Conservation (phyloP, 2,797 vertebrate species). For the Neosalanx taihuensis region DNA sequence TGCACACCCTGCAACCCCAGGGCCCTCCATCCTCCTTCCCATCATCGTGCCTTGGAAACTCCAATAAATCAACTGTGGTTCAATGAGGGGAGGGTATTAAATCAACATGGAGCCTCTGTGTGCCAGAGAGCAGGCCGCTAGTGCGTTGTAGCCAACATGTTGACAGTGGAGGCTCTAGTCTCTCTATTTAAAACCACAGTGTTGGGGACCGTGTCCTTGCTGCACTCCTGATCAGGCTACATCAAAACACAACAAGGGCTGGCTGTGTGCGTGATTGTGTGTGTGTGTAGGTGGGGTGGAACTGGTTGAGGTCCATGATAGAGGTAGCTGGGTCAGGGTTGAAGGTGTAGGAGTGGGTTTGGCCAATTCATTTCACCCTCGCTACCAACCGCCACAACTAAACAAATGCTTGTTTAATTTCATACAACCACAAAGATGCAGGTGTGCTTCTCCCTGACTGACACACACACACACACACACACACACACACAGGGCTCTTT, state of each 20-base stretch:
- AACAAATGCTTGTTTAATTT: neutral
- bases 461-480: slow-evolving; percentile 11
- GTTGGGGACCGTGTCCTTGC: slow-evolving; percentile 34
- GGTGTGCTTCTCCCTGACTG: slow-evolving; percentile 24
- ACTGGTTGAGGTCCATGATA: too few relatives aligned
- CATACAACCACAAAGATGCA: slow-evolving; percentile 17
- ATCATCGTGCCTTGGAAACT: slow-evolving; percentile 14
- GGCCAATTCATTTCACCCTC: slow-evolving; percentile 20
- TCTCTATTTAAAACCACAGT: slow-evolving; percentile 33
- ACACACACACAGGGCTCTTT: slow-evolving; percentile 32
- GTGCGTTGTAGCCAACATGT: neutral
- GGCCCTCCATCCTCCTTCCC: neutral
- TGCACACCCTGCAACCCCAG: slow-evolving; percentile 9
- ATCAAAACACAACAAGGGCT: slow-evolving; percentile 29
- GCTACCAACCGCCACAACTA: slow-evolving; percentile 13
- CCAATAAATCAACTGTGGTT: slow-evolving; percentile 30
- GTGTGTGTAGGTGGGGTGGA: too few relatives aligned
- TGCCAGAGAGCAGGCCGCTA: slow-evolving; percentile 20
- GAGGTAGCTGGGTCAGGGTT: too few relatives aligned
- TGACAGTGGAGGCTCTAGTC: slow-evolving; percentile 11
- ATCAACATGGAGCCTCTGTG: slow-evolving; percentile 29
- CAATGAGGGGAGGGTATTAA: slow-evolving; percentile 21
- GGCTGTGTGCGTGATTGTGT: neutral
- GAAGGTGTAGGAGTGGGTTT: too few relatives aligned
- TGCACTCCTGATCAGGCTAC: slow-evolving; percentile 27